Base-by-base conservation (phyloP, 2,888 invertebrate genomes). In the Dasysyrphus tricinctus region DNA sequence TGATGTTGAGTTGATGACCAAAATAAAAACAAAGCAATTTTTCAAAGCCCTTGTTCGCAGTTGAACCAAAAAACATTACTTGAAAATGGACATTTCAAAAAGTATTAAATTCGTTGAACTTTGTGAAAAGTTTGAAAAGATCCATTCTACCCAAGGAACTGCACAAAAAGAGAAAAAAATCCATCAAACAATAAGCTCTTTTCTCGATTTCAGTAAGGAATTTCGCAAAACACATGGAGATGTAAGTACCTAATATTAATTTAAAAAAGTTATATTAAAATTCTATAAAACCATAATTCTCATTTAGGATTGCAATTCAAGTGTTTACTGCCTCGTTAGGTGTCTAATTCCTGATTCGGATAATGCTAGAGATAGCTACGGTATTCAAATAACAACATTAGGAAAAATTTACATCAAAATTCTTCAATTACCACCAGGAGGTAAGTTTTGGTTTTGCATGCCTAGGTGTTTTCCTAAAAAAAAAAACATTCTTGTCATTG, bases 321-420 rank as follows among this genome's bases (percentile, higher is more conserved):
- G 94, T 80, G 94, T 96, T 81, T 97, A 95, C 91, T 95, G 97
- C 8, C 94, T 97, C 54, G 91, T 98, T 88, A 94, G 98, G 88
- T 93, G 98, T 42, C 92, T 98, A 11, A 90, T 98, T 37, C 98
- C 98, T 0, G 94, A 95, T 80, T 93, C 95, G 42, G 98, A 98
- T 90, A 94, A 96, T 88, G 95, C 96, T 88, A 94, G 98, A 88
- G 94, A 95, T 49, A 94, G 97, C 0, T 97, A 97, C 92, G 97
- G 97, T 24, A 93, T 98, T 83, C 97, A 97, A 93, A 96, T 97
- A 92, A 93, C 94, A 44, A 95, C 95, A 88, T 93, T 98, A 80
- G 96, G 96, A 0, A 94, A 94, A 19, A 89, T 91, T 4, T 94
- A 97, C 81, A 95, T 96, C n/a, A 94, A 95, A 89, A 95, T 97